Percentiles rank a stretch among this genome's conserved stretches.
phyloP scores from a whole-genome alignment of 2,888 invertebrate genomes.

The Aphodius sticticus region DNA sequence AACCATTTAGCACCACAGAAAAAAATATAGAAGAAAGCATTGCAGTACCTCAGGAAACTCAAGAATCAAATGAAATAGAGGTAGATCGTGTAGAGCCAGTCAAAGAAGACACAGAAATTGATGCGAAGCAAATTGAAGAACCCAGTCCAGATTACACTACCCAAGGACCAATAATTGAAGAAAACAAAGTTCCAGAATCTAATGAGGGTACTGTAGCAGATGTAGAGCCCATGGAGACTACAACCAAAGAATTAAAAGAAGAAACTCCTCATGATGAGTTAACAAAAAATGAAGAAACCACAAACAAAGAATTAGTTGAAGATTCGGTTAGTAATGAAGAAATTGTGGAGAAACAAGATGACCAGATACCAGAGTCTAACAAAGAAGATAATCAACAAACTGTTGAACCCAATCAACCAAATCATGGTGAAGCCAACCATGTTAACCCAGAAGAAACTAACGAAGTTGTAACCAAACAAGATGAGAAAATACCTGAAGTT shows the following conservation, averaged over 20 bases:
- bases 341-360: no score
- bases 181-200: no score
- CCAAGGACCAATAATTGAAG: no score
- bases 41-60: background rate
- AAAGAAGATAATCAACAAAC: background rate
- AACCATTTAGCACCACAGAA: background rate
- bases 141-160: no score
- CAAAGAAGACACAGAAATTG: no score
- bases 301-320: background rate
- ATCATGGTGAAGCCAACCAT: background rate
- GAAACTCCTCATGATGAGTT: background rate
- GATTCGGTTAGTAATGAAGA: no score
- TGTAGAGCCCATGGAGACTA: no score
- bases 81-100: no score
- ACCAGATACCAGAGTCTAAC: no score
- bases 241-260: background rate
- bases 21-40: background rate
- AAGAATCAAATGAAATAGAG: background rate
- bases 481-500: background rate
- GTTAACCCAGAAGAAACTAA: background rate
- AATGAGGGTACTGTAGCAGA: no score
- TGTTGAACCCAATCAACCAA: background rate
- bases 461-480: background rate
- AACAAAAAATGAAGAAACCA: background rate
- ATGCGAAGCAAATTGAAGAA: no score